These are phyloP conservation scores for Tetropium fuscum DNA, from an alignment of 2,888 invertebrate genomes.

Conservation along the genomic window DNA sequence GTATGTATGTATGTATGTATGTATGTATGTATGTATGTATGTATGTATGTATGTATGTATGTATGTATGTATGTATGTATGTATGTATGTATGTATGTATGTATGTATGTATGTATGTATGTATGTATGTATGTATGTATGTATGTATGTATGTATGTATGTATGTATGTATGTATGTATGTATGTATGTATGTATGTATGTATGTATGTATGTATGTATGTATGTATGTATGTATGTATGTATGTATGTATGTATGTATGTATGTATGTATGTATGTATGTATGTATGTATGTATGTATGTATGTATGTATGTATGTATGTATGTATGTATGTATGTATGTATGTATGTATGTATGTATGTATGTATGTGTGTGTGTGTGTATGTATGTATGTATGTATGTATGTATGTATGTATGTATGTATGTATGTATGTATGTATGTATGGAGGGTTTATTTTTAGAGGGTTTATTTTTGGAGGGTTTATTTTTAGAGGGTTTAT, in stretches of 20 bases:
- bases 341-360: not conserved
- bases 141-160: not conserved
- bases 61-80: not conserved
- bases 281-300: not conserved
- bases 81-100: not conserved
- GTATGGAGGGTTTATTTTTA: no score
- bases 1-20: not conserved
- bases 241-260: constrained; percentile 3
- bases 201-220: constrained; percentile 3
- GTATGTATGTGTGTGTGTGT: not conserved
- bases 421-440: constrained; percentile 1
- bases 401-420: constrained; percentile 1
- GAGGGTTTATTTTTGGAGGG: no score
- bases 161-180: not conserved
- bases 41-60: not conserved
- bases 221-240: constrained; percentile 5
- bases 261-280: not conserved
- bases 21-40: not conserved
- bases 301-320: not conserved
- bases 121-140: not conserved
- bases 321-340: not conserved
- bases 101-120: not conserved
- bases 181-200: constrained; percentile 3
- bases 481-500: no score
- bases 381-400: not conserved